Evolutionary conservation across 2,113 vertebrate species (phyloP).

Genomic region (Anguilla rostrata): DNA sequence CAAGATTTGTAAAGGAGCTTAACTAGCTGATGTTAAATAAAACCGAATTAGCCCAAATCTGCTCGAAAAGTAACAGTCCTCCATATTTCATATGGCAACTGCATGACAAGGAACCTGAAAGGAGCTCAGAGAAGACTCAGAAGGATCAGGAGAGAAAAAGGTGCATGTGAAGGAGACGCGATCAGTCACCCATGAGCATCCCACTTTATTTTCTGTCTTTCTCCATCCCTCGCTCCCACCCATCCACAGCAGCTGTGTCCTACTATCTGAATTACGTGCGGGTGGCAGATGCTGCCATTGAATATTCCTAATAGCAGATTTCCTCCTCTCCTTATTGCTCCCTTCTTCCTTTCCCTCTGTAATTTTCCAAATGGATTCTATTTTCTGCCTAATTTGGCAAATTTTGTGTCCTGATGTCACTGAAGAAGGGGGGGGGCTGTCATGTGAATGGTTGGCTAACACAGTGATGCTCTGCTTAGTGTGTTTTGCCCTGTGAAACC

Average conservation of each 20-base stretch:
- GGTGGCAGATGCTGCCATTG: conserved; percentile 40
- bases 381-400: conserved; percentile 63
- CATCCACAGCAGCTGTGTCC: neutral
- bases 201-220: neutral
- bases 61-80: neutral
- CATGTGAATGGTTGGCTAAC: conserved; percentile 14
- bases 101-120: neutral
- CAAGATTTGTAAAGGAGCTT: neutral
- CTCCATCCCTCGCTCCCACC: neutral
- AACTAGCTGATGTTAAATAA: neutral
- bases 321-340: conserved; percentile 26
- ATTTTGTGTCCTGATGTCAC: conserved; percentile 48
- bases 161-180: neutral
- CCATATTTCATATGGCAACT: neutral
- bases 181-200: neutral
- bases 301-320: conserved; percentile 38
- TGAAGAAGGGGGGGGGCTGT: conserved; percentile 41
- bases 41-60: neutral
- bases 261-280: conserved; percentile 24
- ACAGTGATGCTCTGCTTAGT: neutral
- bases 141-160: neutral
- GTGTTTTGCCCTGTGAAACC: neutral
- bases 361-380: conserved; percentile 54
- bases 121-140: neutral
- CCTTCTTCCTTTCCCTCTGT: conserved; percentile 18